Conservation (phyloP, 2,888 invertebrate species). For the Lymantria dispar region DNA sequence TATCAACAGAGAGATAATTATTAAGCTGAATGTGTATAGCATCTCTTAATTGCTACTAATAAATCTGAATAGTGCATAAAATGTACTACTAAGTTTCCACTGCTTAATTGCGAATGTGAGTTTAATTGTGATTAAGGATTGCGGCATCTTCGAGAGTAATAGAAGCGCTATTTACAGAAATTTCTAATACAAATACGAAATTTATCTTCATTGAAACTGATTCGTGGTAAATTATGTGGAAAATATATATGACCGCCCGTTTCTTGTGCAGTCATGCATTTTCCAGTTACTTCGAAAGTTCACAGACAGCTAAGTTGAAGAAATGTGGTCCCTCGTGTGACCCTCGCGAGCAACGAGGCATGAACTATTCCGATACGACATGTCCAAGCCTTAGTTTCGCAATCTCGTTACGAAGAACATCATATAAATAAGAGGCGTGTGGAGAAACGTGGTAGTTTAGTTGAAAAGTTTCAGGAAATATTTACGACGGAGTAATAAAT, state of each 20-base stretch:
- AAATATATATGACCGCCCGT: slow-evolving; percentile 23
- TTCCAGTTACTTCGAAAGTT: slow-evolving; percentile 22
- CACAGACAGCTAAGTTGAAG: slow-evolving; percentile 22
- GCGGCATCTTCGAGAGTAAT: not conserved
- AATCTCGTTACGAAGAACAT: slow-evolving; percentile 8
- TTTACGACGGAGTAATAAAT: slow-evolving; percentile 10
- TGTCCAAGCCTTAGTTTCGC: slow-evolving; percentile 14
- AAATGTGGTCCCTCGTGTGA: slow-evolving; percentile 22
- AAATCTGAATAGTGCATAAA: slow-evolving; percentile 35
- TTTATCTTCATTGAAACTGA: slow-evolving; percentile 18
- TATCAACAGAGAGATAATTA: slow-evolving; percentile 36
- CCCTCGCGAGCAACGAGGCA: slow-evolving; percentile 22
- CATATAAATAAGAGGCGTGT: not conserved
- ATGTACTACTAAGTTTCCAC: slow-evolving; percentile 22
- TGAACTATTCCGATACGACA: slow-evolving; percentile 26
- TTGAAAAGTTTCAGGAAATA: slow-evolving; percentile 7
- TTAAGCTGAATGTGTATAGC: slow-evolving; percentile 31
- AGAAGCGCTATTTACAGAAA: slow-evolving; percentile 3
- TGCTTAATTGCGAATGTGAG: slow-evolving; percentile 14
- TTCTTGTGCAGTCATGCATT: slow-evolving; percentile 13
- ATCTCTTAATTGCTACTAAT: slow-evolving; percentile 39
- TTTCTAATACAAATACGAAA: slow-evolving; percentile 30
- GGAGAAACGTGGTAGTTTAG: not conserved
- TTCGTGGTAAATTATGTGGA: slow-evolving; percentile 21
- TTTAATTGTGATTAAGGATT: slow-evolving; percentile 17